These are phyloP conservation scores for Parnassius mnemosyne DNA, from an alignment of 2,888 invertebrate genomes.

Conservation along the genomic window DNA sequence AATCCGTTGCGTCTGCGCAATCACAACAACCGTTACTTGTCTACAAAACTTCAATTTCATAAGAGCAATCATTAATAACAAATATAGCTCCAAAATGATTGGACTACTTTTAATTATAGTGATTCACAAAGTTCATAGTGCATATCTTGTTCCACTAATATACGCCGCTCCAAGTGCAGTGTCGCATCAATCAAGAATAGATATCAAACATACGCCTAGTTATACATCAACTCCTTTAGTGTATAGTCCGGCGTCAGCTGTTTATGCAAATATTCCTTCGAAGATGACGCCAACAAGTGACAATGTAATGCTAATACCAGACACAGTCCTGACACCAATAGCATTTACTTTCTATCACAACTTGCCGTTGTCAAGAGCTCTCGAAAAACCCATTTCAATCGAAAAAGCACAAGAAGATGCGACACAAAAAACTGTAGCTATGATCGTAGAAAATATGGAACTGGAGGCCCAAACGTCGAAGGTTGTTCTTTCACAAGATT, in stretches of 20 bases:
- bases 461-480: constrained; percentile 3
- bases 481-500: constrained; percentile 7
- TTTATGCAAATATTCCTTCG: constrained; percentile 41
- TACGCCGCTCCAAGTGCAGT: constrained; percentile 77
- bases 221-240: constrained; percentile 50
- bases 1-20: constrained; percentile 52
- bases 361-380: constrained; percentile 59
- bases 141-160: constrained; percentile 53
- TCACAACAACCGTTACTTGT: constrained; percentile 61
- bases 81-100: constrained; percentile 45
- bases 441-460: constrained; percentile 19
- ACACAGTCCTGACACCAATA: constrained; percentile 54
- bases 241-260: constrained; percentile 49
- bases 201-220: constrained; percentile 61
- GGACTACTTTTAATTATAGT: constrained; percentile 46
- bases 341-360: constrained; percentile 62
- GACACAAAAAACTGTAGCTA: constrained; percentile 18
- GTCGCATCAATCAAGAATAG: constrained; percentile 78
- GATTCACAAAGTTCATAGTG: constrained; percentile 42
- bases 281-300: constrained; percentile 39
- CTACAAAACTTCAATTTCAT: constrained; percentile 61
- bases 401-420: constrained; percentile 41
- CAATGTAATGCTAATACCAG: constrained; percentile 40
- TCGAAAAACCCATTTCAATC: constrained; percentile 57
- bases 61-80: constrained; percentile 32